Base-by-base conservation (phyloP, 2,888 invertebrate genomes). In the Ormia ochracea region DNA sequence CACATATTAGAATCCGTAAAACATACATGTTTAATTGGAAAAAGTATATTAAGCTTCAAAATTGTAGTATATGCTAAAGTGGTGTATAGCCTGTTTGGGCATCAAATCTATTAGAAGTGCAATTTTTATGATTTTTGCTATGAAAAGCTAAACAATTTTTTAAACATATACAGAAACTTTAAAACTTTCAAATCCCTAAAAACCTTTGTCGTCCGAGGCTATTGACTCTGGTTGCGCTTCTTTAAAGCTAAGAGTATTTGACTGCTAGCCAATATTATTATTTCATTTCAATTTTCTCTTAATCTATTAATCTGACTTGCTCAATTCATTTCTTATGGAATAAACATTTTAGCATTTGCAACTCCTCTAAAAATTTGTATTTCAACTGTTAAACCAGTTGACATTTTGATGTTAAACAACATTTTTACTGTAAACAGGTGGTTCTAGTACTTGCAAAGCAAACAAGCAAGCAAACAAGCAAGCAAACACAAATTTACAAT, bases 341-440 rank as follows among this genome's bases (percentile, higher is more conserved):
- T 14, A 2, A 61, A 12, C 28, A 50, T 43, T 43, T 54, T 5
- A 61, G 38, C 43, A 23, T 63, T 52, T 72, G 52, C 48, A 59
- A 58, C 23, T 61, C 41, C 23, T 31, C 33, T 7, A 33, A 23
- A 52, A 43, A 48, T 52, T 28, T 65, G 28, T 38, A 19, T 45
- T 59, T 17, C 43, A 31, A 41, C 58, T 78, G 73, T 78, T 68
- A 73, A 78, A 72, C 54, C 76, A 63, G 76, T 80, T 80, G 80
- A 76, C 76, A 80, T 80, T 80, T 76, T 56, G 50, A 80, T 80
- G 80, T 76, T 80, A 76, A 76, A 72, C 80, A 80, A 80, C 80
- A 80, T 80, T 76, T 76, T 56, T 66, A 38, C 73, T 78, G 78
- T 73, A 59, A 68, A 68, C 78, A 72, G 59, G 72, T 65, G 72